Base-by-base conservation (phyloP, 2,797 vertebrate genomes). In the Pygocentrus nattereri region DNA sequence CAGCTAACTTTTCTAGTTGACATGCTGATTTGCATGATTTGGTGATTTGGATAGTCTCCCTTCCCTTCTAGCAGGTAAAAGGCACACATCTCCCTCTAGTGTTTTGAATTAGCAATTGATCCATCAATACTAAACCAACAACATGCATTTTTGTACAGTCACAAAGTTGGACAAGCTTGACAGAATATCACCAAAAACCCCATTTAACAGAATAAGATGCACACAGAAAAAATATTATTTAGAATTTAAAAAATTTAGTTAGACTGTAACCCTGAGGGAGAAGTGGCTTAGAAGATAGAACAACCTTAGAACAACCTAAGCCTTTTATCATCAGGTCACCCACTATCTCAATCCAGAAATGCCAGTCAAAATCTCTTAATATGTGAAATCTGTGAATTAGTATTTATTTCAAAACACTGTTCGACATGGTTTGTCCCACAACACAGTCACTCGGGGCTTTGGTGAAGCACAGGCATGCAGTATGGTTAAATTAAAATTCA, bases 331-430 rank as follows among this genome's bases (percentile, higher is more conserved):
- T 13, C 13, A 38, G 4, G 11, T 79, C 72, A 74, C 21, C 34
- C 71, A 54, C 64, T 72, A 44, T 18, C 67, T 50, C 38, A 38
- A 58, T 31, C 59, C 12, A 56, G 54, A 70, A 18, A 78, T 31
- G 71, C 34, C 72, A 76, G 59, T 81, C 85, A 78, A 64, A 71
- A 74, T 25, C 59, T 71, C 34, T 41, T 70, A 68, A 69, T 54
- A 58, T 64, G 18, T 23, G 31, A 47, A 59, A n/a, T n/a, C 38
- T 31, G 34, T 59, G 47, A 71, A 68, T 59, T 52, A 54, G 49
- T 19, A 8, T 64, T 64, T 23, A 58, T 76, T 76, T 64, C 52
- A 72, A 49, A 58, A 44, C 52, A 31, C 18, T 19, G 18, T 13
- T 71, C 67, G 19, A 69, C 15, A 18, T 4, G 61, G 65, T 11